A percentile compares a stretch with the other conserved stretches of the same genome.
These are phyloP conservation scores for Zosterops lateralis DNA, from an alignment of 2,113 vertebrate genomes.

Conservation along the genomic window DNA sequence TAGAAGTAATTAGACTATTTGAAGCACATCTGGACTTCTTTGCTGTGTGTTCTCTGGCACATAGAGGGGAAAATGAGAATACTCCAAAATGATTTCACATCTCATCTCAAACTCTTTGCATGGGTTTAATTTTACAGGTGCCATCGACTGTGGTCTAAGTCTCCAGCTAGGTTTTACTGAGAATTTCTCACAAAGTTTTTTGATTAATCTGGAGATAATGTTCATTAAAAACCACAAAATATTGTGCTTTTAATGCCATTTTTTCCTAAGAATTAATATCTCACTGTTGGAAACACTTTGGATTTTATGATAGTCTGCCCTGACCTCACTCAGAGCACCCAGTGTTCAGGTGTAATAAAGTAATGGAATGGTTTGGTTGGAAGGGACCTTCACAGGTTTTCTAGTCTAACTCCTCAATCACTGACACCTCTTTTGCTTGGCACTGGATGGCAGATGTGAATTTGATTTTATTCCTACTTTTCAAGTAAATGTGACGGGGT, in stretches of 20 bases:
- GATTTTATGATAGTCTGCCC: not conserved
- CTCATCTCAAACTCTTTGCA: not conserved
- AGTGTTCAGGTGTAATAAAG: not conserved
- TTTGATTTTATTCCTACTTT: not conserved
- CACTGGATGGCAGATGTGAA: not conserved
- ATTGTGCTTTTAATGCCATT: not conserved
- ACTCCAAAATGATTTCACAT: not conserved
- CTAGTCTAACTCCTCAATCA: too few species aligned
- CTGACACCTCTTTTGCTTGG: not conserved
- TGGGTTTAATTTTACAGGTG: not conserved
- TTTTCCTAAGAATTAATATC: not conserved
- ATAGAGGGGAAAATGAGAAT: not conserved
- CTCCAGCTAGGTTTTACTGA: not conserved
- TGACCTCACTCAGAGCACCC: not conserved
- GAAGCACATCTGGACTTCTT: not conserved
- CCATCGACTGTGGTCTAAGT: not conserved
- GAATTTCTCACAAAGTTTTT: not conserved
- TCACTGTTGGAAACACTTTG: not conserved
- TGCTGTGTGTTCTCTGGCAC: not conserved
- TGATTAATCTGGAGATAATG: not conserved
- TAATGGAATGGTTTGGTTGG: not conserved
- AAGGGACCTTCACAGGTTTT: not conserved
- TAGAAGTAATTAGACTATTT: conserved; percentile 9
- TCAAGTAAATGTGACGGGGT: not conserved
- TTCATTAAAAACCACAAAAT: not conserved